A percentile compares a stretch with the other conserved stretches of the same genome.
Conservation (phyloP, 2,888 invertebrate genomes). For the Chaetogeoica ovagalla region DNA sequence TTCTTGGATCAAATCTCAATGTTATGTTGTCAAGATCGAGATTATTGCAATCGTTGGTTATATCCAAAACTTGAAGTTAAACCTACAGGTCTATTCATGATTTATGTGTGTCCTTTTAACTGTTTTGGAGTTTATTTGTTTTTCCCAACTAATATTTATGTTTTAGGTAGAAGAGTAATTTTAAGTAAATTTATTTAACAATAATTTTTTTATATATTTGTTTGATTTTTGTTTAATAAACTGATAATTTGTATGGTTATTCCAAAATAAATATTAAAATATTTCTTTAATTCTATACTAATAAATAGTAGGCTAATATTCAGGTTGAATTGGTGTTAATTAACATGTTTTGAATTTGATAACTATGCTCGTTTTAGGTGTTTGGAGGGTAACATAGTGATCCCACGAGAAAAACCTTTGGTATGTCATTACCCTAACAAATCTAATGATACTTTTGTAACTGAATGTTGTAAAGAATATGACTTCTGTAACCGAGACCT, state of each 20-base stretch:
- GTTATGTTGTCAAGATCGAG: conserved; percentile 74
- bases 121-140: conserved; percentile 39
- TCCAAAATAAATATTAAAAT: not conserved
- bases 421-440: conserved; percentile 77
- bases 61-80: conserved; percentile 58
- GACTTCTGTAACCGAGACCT: conserved; percentile 72
- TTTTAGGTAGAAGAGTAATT: conserved; percentile 12
- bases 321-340: conserved; percentile 13
- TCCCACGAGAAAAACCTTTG: conserved; percentile 80
- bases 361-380: conserved; percentile 66
- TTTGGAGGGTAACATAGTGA: conserved; percentile 72
- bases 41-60: conserved; percentile 70
- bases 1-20: conserved; percentile 41
- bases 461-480: conserved; percentile 79
- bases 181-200: conserved; percentile 16
- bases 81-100: conserved; percentile 45
- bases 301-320: conserved; percentile 29
- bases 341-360: conserved; percentile 53
- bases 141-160: conserved; percentile 42
- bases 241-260: conserved; percentile 9
- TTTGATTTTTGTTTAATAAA: not conserved
- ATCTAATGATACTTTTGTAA: conserved; percentile 76
- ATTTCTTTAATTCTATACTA: not conserved
- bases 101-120: conserved; percentile 48
- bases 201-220: conserved; percentile 3